Evolutionary conservation across 1,140 invertebrate genomes (phyloP), one percentile per base, ranked within the genome.

Genomic region (Drosophila kepulauana): DNA sequence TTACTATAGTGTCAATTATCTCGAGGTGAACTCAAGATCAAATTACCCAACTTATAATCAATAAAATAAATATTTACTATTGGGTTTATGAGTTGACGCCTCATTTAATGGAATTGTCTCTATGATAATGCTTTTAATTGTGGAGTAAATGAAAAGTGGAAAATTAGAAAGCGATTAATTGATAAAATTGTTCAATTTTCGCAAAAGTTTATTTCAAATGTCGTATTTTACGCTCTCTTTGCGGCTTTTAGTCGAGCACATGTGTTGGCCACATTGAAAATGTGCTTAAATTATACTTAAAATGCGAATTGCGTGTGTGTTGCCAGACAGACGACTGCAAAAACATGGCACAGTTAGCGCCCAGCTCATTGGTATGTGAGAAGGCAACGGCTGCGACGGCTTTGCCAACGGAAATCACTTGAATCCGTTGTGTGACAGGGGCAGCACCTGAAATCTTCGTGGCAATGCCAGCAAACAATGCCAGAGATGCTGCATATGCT

Each of bases 391-490:
- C 38, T 59, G 77, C 61, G 7, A 65, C 46, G 68, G 77, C 75
- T 69, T 79, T 79, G 49, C 30, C n/a, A 68, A 51, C 72, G 82
- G 82, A 87, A 86, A 87, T 86, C 82, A 79, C 75, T 87, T 52
- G 78, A 68, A 85, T 51, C 52, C 41, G 54, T 41, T 66, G 81
- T 66, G 81, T 73, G 70, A 75, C 46, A 13, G 20, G 6, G 56
- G 48, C 48, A 25, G 38, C 61, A 62, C 66, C 73, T 75, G 78
- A 25, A 11, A 64, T 64, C 20, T 25, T 25, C 57, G 70, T 59
- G 75, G 63, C 75, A 70, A 81, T 30, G 49, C 28, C 51, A 25
- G 20, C 20, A 33, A 15, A 62, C 75, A 43, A 43, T 43, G 41
- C 41, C 41, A 56, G 61, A 62, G 8, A 41, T 62, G 72, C 58